Evolutionary conservation across 1,140 invertebrate species (phyloP).

Genomic region (Paracyclopina nana): DNA sequence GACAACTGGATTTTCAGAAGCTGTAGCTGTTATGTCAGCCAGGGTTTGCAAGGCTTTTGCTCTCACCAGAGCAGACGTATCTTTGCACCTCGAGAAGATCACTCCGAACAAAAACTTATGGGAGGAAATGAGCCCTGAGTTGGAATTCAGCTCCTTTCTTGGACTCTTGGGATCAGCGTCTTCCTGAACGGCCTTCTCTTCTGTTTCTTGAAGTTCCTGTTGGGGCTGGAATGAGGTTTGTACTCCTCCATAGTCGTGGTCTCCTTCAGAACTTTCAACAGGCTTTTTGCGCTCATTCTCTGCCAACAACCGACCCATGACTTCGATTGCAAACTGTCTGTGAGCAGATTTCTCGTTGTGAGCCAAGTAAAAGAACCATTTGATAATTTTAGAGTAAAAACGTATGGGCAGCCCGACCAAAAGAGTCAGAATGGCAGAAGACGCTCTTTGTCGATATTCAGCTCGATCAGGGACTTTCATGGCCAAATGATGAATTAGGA

Average conservation of each 20-base stretch:
- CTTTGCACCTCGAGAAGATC: conserved; percentile 32
- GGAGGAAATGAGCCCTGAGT: conserved; percentile 18
- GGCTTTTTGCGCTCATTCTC: conserved; percentile 22
- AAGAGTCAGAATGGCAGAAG: conserved; percentile 30
- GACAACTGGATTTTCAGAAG: conserved; percentile 24
- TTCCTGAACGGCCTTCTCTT: not conserved
- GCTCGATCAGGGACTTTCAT: conserved; percentile 34
- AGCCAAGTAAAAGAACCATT: conserved; percentile 32
- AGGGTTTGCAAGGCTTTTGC: conserved; percentile 35
- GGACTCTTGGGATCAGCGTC: not conserved
- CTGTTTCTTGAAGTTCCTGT: not conserved
- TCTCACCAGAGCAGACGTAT: conserved; percentile 35
- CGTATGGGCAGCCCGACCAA: conserved; percentile 22
- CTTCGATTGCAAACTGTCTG: conserved; percentile 35
- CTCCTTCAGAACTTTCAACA: not conserved
- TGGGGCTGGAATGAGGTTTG: no score
- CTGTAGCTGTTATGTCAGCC: conserved; percentile 27
- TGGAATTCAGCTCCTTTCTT: not conserved
- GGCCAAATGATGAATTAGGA: conserved; percentile 37
- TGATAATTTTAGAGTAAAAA: conserved; percentile 25
- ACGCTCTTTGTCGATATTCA: conserved; percentile 34
- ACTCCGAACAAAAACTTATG: conserved; percentile 31
- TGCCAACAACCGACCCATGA: conserved; percentile 31
- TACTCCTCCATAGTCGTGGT: no score
- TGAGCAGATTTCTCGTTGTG: conserved; percentile 30